These are phyloP conservation scores for Dilophus febrilis DNA, from an alignment of 2,888 invertebrate species.

Conservation along the genomic window DNA sequence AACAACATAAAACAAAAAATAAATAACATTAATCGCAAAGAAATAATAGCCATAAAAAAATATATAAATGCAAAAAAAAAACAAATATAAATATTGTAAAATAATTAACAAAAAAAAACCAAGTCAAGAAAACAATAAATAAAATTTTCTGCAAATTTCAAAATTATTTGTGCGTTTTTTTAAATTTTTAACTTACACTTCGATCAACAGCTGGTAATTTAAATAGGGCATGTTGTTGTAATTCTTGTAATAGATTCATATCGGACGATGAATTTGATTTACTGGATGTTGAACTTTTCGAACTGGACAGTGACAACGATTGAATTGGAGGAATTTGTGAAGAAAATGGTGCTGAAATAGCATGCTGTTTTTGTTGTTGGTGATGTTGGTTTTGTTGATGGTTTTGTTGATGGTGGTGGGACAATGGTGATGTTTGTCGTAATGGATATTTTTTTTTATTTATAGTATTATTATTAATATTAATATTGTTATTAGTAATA, in stretches of 20 bases:
- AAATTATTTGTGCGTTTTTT: no score
- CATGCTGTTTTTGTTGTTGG: not conserved
- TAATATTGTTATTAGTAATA: not conserved
- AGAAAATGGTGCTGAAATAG: no score
- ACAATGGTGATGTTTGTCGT: not conserved
- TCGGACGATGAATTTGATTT: slow-evolving; percentile 25
- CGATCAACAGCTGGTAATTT: slow-evolving; percentile 43
- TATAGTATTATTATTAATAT: not conserved
- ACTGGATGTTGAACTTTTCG: slow-evolving; percentile 25
- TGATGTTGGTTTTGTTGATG: not conserved
- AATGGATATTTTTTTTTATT: not conserved
- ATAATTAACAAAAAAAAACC: no score
- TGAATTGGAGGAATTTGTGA: slow-evolving; percentile 6
- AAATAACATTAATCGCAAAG: no score
- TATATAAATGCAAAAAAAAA: no score
- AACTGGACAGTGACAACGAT: slow-evolving; percentile 16
- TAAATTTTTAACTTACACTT: slow-evolving; percentile 45
- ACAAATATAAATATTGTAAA: no score
- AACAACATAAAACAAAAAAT: no score
- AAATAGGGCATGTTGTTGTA: slow-evolving; percentile 31
- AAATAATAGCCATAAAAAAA: no score
- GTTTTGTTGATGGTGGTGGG: not conserved
- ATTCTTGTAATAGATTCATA: slow-evolving; percentile 40
- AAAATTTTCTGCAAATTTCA: no score
- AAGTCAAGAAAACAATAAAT: no score